Base-by-base conservation (phyloP, 1,140 invertebrate genomes). In the Tetramorium parvispinum region DNA sequence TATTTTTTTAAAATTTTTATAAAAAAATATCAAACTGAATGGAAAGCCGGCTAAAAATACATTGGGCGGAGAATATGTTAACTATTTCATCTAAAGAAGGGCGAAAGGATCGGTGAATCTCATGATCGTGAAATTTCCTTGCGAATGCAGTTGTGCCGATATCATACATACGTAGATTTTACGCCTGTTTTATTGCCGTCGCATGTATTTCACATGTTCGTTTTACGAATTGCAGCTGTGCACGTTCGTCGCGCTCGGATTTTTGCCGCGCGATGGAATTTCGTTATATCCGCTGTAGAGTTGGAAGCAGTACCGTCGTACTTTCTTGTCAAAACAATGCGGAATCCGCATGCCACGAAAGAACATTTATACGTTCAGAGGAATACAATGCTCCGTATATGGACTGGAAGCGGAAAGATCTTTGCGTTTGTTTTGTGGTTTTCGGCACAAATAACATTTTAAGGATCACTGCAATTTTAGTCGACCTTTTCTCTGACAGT, bases 181-280 rank as follows among this genome's bases (percentile, higher is more conserved):
- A 91, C 81, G 65, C 21, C 63, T 27, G 68, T 91, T 91, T 91
- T 91, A 91, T 91, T 91, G 86, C 70, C 78, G 86, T 53, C 78
- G 85, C 65, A 2, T 68, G 21, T 70, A 85, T 57, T 81, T 81
- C 76, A 79, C 86, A 81, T 91, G 88, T 77, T 91, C 83, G 88
- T 90, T 91, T 87, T 86, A 86, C 89, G 82, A 76, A 88, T 21
- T 82, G 86, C 87, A 59, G 13, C 77, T 24, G 43, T 65, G 46
- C 71, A 66, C 43, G 55, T 55, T 68, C 59, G 75, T 79, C 61
- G 71, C 53, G 75, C 66, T 10, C 82, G 90, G 88, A 88, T 91
- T 91, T 91, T 88, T 90, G 51, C 73, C 88, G 79, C 81, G 21
- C 85, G 78, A 89, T 89, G 90, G 90, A 91, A 91, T 91, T 88